Conservation (phyloP, 2,888 invertebrate genomes). For the Diabrotica balteata region DNA sequence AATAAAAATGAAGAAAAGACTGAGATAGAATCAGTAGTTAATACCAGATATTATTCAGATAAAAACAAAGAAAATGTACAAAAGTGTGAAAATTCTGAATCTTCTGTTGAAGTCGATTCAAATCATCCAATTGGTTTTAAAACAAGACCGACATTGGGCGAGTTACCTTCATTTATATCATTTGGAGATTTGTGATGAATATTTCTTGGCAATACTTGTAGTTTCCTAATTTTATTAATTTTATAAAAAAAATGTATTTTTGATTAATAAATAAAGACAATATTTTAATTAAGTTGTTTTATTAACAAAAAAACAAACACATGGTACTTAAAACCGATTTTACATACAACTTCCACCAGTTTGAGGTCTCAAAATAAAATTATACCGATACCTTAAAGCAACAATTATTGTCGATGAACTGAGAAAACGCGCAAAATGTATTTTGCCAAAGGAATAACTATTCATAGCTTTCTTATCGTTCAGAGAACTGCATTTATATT, state of each 20-base stretch:
- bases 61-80: constrained; percentile 22
- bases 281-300: neutral
- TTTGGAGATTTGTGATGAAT: constrained; percentile 48
- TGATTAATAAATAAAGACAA: neutral
- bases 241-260: constrained; percentile 1
- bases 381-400: too few species aligned
- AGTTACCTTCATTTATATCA: constrained; percentile 63
- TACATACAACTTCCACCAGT: too few species aligned
- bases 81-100: constrained; percentile 15
- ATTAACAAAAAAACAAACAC: too few species aligned
- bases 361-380: too few species aligned
- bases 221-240: constrained; percentile 50
- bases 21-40: constrained; percentile 19
- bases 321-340: too few species aligned
- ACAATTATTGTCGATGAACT: too few species aligned
- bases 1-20: neutral
- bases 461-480: too few species aligned
- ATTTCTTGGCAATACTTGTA: constrained; percentile 45
- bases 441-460: too few species aligned
- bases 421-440: too few species aligned
- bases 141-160: constrained; percentile 56
- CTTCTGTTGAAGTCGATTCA: constrained; percentile 27
- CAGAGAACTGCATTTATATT: too few species aligned
- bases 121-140: constrained; percentile 27
- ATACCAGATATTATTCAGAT: constrained; percentile 42